Evolutionary conservation across 2,888 invertebrate species (phyloP), one percentile per base, ranked within the genome.

Genomic region (Dichetophora obliterata): DNA sequence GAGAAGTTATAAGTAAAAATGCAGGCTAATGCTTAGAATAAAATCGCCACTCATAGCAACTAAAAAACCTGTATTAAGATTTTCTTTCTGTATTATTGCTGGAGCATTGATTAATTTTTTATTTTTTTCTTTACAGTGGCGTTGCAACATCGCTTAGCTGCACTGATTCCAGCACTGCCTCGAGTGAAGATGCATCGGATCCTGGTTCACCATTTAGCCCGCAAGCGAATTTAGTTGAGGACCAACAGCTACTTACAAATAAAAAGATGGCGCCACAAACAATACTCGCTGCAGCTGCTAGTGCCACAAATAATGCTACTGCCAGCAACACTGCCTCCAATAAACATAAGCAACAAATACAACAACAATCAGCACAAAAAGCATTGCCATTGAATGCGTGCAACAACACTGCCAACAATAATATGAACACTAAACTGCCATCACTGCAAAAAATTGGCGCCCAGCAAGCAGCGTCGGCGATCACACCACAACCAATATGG

Each of bases 151-250:
- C 93, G 86, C 90, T 94, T 88, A 94, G 94, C 90, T 93, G 94
- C 86, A 82, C 82, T n/a, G 82, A 82, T 71, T 94, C 93, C 59
- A 90, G 93, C 89, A 91, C 91, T 81, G 91, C 93, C 85, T 93
- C 92, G 85, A 95, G 95, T 90, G 87, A 87, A 84, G 96, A 95
- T 90, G 94, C 95, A 89, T 95, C 95, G 84, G 95, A 95, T 89
- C 95, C 95, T 76, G 94, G 95, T 81, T 95, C 95, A 78, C 96
- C 96, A 83, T 94, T 93, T 90, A 95, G 88, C 89, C 85, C 83
- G 68, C 84, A 84, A 80, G 84, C 86, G 85, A 83, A 81, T 82
- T 89, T 90, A 88, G 89, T 92, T 89, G 90, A 91, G 85, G 91
- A 91, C 86, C 78, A 66, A 43, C 78, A 68, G 57, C 69, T 63